Evolutionary conservation across 2,888 invertebrate species (phyloP).

Genomic region (Cheilosia urbana): DNA sequence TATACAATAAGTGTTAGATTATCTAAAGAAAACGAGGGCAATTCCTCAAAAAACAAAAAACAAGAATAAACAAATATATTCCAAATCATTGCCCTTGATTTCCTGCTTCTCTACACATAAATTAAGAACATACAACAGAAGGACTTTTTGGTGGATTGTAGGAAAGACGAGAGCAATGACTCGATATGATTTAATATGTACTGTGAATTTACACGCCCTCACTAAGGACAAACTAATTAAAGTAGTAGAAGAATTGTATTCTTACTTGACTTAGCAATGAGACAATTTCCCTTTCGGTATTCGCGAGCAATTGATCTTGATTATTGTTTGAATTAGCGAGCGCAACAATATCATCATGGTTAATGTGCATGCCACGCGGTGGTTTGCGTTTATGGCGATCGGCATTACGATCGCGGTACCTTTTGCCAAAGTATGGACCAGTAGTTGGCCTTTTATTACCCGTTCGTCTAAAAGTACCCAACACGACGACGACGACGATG

Average conservation of each 20-base stretch:
- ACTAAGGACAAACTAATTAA: constrained; percentile 63
- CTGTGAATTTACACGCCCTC: constrained; percentile 52
- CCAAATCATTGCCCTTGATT: constrained; percentile 65
- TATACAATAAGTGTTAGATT: constrained; percentile 27
- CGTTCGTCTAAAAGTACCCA: constrained; percentile 87
- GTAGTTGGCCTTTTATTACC: constrained; percentile 92
- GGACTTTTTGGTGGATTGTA: constrained; percentile 39
- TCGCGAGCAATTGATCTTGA: constrained; percentile 92
- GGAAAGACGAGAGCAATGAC: constrained; percentile 67
- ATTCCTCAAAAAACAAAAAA: constrained; percentile 2
- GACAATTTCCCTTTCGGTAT: constrained; percentile 96
- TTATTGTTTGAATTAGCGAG: constrained; percentile 87
- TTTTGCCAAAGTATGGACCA: constrained; percentile 85
- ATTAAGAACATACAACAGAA: constrained; percentile 5
- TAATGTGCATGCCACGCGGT: constrained; percentile 98
- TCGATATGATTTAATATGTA: constrained; percentile 50
- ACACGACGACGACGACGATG: constrained; percentile 36
- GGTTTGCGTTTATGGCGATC: constrained; percentile 91
- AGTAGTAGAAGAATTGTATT: constrained; percentile 77
- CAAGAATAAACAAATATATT: not conserved
- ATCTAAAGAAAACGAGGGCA: constrained; percentile 54
- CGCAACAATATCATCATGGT: constrained; percentile 97
- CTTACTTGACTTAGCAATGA: constrained; percentile 98
- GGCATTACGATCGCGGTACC: constrained; percentile 82
- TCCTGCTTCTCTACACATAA: constrained; percentile 30